Conservation (phyloP, 2,797 vertebrate species). For the Antennarius maculatus region DNA sequence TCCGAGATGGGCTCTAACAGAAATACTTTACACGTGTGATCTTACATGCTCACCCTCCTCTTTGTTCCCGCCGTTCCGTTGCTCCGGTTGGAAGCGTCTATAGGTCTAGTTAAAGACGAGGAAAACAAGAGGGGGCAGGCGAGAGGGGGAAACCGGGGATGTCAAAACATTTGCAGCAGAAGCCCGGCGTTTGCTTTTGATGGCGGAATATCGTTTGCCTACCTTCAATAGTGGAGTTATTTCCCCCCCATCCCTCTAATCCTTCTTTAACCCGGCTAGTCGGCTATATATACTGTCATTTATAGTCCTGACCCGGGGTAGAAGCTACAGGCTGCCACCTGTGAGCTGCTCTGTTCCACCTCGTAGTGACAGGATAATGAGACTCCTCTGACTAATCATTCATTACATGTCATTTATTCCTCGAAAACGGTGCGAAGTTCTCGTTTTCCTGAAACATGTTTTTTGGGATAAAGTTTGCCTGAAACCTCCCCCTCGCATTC, state of each 20-base stretch:
- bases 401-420: background rate
- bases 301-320: conserved; percentile 59
- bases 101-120: conserved; percentile 53
- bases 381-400: background rate
- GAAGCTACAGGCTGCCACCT: conserved; percentile 53
- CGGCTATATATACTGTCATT: conserved; percentile 66
- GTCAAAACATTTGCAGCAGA: conserved; percentile 53
- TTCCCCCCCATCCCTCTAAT: conserved; percentile 65
- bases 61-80: conserved; percentile 58
- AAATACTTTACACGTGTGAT: conserved; percentile 72
- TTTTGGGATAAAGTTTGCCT: too few species aligned
- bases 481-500: too few species aligned
- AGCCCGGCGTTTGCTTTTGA: conserved; percentile 44
- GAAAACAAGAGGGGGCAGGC: conserved; percentile 24
- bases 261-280: conserved; percentile 68
- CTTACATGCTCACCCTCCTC: conserved; percentile 61
- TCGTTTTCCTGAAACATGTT: too few species aligned
- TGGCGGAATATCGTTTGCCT: conserved; percentile 59
- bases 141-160: conserved; percentile 3
- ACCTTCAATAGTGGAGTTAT: conserved; percentile 68
- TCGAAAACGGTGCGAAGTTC: background rate
- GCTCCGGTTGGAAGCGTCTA: conserved; percentile 57
- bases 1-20: conserved; percentile 70
- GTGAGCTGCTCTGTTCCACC: conserved; percentile 21
- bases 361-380: background rate